Evolutionary conservation across 2,888 invertebrate species (phyloP), one percentile per base, ranked within the genome.

Genomic region (Dyspetes luteomarginatus): DNA sequence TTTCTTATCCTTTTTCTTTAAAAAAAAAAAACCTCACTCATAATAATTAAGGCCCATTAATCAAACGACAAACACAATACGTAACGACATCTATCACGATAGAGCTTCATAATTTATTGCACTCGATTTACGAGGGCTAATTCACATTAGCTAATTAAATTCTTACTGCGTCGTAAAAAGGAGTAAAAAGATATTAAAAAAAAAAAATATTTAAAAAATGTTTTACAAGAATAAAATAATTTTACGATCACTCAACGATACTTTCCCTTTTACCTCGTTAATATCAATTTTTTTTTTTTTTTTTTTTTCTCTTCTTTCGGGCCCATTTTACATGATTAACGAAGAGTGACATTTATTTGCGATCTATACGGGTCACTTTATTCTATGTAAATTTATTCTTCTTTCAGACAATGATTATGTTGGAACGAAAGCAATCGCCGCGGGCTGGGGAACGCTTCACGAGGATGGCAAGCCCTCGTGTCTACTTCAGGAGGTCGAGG

Each of bases 401-500:
- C 55, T 85, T 83, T 48, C 93, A 95, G 96, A 93, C 83, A 94
- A 95, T 67, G 91, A 95, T 7, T 97, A 97, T 92, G 95, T 95
- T 9, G 96, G 96, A 2, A 94, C 94, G 5, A 94, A 94, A 64
- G 97, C 95, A 1, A 94, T 95, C 24, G 97, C 96, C 0, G 94
- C 97, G 0, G 97, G 98, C 15, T 97, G 98, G 98, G 98, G 98
- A 0, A 97, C 97, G 0, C 92, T 97, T 15, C 95, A 96, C 79
- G 98, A 97, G 91, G 96, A 96, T 86, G 97, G 97, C 5, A 96
- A 96, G 87, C 96, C 97, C 0, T 96, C 97, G 0, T 97, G 97
- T 87, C 93, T 96, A 9, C 93, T 98, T 26, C 96, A 97, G 88
- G 96, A 97, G 91, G 97, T 97, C 0, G 96, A 96, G 85, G 96